phyloP scores from a whole-genome alignment of 2,797 vertebrate genomes.

The Notolepis coatsorum region DNA sequence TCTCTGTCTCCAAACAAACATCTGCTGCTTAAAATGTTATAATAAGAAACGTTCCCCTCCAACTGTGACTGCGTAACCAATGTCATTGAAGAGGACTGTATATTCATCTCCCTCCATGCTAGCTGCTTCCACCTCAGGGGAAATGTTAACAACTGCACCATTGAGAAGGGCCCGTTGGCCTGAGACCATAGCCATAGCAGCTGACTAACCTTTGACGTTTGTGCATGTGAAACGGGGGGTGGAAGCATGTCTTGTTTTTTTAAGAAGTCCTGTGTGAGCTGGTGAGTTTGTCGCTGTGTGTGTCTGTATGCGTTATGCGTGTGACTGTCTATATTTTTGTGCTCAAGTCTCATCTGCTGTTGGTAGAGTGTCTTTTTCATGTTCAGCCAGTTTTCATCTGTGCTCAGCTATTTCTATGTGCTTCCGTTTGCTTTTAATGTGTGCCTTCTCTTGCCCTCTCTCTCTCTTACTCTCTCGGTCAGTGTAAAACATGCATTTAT shows the following conservation, averaged over 20 bases:
- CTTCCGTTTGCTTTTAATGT: neutral
- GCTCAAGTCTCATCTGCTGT: neutral
- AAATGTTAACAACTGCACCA: constrained; percentile 48
- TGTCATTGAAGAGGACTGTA: neutral
- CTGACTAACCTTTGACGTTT: constrained; percentile 62
- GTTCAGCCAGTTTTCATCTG: neutral
- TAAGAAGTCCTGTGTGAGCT: constrained; percentile 14
- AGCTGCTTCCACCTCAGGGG: constrained; percentile 25
- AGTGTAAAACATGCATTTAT: too few species aligned
- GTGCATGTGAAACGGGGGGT: constrained; percentile 55
- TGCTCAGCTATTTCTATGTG: neutral
- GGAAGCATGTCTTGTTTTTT: constrained; percentile 47
- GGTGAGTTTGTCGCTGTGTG: neutral
- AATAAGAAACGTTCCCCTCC: neutral
- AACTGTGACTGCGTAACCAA: constrained; percentile 13
- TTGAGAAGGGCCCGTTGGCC: constrained; percentile 44
- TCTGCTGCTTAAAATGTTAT: neutral
- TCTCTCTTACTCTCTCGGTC: neutral
- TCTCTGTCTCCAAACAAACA: neutral
- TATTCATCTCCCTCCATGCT: constrained; percentile 32
- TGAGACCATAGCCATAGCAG: constrained; percentile 51
- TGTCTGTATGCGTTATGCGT: constrained; percentile 6
- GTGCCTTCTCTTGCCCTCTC: neutral
- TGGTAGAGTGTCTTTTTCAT: neutral
- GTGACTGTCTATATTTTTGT: neutral